phyloP scores from a whole-genome alignment of 2,888 invertebrate genomes.

The Xestia xanthographa region DNA sequence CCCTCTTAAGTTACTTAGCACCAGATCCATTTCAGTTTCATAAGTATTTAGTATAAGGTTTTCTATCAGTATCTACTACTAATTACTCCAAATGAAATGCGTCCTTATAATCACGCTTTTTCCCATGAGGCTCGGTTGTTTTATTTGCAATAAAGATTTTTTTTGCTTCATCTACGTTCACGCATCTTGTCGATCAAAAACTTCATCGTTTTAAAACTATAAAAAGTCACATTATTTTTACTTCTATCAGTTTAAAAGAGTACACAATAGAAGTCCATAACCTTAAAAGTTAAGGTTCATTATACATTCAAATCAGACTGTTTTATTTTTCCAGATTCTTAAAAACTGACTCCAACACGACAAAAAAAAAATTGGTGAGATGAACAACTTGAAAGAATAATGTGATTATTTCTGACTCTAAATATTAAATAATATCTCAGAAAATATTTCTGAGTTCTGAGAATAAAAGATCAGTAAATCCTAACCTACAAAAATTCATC shows the following conservation, averaged over 20 bases:
- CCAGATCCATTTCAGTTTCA: background rate
- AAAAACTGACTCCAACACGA: background rate
- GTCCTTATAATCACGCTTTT: background rate
- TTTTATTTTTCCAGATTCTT: background rate
- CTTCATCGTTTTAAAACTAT: too few species aligned
- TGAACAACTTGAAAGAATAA: background rate
- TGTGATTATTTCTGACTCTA: too few species aligned
- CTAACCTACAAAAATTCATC: background rate
- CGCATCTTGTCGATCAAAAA: too few species aligned
- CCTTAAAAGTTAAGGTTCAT: background rate
- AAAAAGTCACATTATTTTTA: too few species aligned
- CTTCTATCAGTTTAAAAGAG: constrained; percentile 10
- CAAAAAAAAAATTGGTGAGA: background rate
- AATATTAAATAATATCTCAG: constrained; percentile 4
- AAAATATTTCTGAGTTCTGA: background rate
- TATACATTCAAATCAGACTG: constrained; percentile 2
- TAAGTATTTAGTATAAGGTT: background rate
- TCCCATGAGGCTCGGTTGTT: too few species aligned
- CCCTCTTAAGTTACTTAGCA: background rate
- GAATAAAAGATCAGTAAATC: background rate
- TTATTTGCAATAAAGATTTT: too few species aligned
- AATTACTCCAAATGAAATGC: background rate
- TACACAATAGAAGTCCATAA: constrained; percentile 6
- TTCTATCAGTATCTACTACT: background rate
- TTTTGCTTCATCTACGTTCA: too few species aligned